Base-by-base conservation (phyloP, 2,113 vertebrate genomes). In the Aythya baeri region DNA sequence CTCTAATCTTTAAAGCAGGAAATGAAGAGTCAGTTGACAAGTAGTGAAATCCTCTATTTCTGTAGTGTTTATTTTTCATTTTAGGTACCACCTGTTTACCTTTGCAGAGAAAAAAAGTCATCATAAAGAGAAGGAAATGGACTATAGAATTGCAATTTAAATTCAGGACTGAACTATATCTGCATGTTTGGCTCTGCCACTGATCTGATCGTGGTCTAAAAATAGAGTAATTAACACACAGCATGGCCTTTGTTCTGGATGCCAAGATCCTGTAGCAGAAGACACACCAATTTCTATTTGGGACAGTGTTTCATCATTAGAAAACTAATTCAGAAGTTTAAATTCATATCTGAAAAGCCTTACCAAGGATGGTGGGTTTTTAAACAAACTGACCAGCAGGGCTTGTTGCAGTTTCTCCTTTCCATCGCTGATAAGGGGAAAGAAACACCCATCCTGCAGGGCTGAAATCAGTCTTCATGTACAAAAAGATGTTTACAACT, bases 191-290 rank as follows among this genome's bases (percentile, higher is more conserved):
- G 78, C 80, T 83, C 57, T 70, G 52, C 73, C 73, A 76, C 61
- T 36, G 72, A 93, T 86, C 68, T 32, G 46, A 90, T 72, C 68
- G 29, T 27, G 32, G 84, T 92, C 86, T 93, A 94, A 94, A 96
- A 86, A 91, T 61, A 88, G 70, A 2, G 20, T 59, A 86, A 94
- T 95, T 94, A 96, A 74, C 54, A 88, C 17, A 86, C 83, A 94
- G 83, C 36, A 15, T 9, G 22, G 75, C 59, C 67, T 92, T 91
- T 95, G 84, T 92, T 92, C 70, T 50, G 31, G 44, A 73, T 76
- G 81, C 81, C 71, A 89, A 85, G 70, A 57, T 76, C 82, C 66
- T 70, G 58, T 58, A 79, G 54, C 38, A 87, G 44, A 96, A 95
- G 89, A 62, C 5, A 36, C 76, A 86, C 22, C 16, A 29, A 78